These are phyloP conservation scores for Agapornis roseicollis DNA, from an alignment of 2,113 vertebrate genomes.

Conservation along the genomic window DNA sequence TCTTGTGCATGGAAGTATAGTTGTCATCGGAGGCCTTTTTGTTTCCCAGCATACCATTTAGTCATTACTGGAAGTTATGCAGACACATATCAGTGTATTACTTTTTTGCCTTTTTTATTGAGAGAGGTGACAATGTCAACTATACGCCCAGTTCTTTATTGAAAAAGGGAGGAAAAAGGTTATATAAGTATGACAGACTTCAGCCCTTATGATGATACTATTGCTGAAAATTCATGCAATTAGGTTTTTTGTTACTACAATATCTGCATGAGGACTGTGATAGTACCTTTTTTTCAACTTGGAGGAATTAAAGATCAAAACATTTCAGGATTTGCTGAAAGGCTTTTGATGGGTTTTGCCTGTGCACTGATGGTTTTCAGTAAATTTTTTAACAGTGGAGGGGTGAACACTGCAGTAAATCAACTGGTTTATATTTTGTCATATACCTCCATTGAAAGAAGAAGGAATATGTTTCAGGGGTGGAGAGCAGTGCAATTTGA, in stretches of 20 bases:
- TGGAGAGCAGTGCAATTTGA: background rate
- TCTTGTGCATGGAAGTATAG: background rate
- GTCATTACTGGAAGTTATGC: background rate
- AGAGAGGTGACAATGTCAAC: background rate
- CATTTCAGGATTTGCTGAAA: slow-evolving; percentile 1
- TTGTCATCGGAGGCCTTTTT: background rate
- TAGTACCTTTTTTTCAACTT: background rate
- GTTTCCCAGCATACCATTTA: background rate
- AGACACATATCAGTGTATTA: background rate
- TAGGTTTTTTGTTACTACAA: background rate
- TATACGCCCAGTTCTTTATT: background rate
- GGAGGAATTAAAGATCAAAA: background rate
- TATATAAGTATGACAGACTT: background rate
- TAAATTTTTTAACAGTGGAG: background rate
- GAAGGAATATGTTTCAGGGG: background rate
- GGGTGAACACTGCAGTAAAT: background rate
- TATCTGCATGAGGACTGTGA: background rate
- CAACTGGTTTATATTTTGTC: slow-evolving; percentile 33
- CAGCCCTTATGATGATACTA: background rate
- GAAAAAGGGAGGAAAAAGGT: background rate
- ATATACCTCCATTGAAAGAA: background rate
- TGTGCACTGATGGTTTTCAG: slow-evolving; percentile 10
- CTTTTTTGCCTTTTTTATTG: background rate
- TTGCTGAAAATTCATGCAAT: background rate
- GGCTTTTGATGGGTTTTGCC: slow-evolving; percentile 22